Evolutionary conservation across 2,113 vertebrate species (phyloP).

Genomic region (Pangasianodon gigas): DNA sequence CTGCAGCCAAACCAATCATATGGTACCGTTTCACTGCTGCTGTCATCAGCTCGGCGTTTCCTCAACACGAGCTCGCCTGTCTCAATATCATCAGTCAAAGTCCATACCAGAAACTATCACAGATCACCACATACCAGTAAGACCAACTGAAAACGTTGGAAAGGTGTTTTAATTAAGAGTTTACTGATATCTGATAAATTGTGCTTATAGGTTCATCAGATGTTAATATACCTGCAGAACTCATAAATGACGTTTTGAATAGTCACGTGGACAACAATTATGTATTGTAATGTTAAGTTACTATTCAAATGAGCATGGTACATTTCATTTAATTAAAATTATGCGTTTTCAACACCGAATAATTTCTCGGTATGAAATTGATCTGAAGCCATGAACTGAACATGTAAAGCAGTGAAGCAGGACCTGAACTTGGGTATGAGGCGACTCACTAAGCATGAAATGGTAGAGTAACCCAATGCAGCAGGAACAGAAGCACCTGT

Average conservation of each 20-base stretch:
- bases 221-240: background rate
- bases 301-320: background rate
- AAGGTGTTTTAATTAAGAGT: background rate
- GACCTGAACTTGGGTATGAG: conserved; percentile 40
- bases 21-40: conserved; percentile 43
- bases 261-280: background rate
- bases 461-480: conserved; percentile 52
- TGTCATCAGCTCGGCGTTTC: conserved; percentile 43
- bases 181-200: background rate
- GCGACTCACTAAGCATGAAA: conserved; percentile 56
- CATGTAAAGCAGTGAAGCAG: conserved; percentile 37
- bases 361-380: conserved; percentile 1
- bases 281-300: background rate
- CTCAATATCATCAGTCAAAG: background rate
- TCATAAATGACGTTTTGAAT: background rate
- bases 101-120: background rate
- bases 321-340: background rate
- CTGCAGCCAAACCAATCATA: conserved; percentile 29
- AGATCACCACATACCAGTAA: background rate
- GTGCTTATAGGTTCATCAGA: background rate
- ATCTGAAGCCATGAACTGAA: conserved; percentile 17
- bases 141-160: background rate
- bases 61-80: conserved; percentile 15
- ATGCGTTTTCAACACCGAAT: background rate
- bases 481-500: conserved; percentile 61